A percentile compares a stretch with the other conserved stretches of the same genome.
Conservation (phyloP, 1,140 invertebrate species). For the Listronotus oregonensis region DNA sequence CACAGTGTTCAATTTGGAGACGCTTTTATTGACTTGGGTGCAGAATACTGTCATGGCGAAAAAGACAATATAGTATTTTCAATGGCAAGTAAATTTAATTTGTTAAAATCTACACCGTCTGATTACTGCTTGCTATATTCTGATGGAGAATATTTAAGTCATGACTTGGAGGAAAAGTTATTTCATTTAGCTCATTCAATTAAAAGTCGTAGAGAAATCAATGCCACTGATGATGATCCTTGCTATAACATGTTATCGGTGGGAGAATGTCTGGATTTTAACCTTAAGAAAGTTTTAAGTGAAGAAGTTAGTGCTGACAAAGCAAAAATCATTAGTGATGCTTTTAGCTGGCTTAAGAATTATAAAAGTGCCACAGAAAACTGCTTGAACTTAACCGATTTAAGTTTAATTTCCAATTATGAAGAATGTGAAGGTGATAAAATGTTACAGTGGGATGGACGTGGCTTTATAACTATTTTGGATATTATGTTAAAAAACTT, state of each 20-base stretch:
- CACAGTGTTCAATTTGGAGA: slow-evolving; percentile 64
- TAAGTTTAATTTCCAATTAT: slow-evolving; percentile 26
- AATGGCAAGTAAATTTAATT: slow-evolving; percentile 59
- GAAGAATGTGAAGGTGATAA: slow-evolving; percentile 32
- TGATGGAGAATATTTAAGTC: neutral
- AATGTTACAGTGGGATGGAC: slow-evolving; percentile 39
- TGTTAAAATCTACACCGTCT: slow-evolving; percentile 1
- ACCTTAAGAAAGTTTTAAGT: neutral
- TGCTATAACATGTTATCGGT: neutral
- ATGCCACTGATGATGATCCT: neutral
- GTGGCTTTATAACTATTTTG: slow-evolving; percentile 44
- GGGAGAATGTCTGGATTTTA: slow-evolving; percentile 6
- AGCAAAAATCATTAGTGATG: neutral
- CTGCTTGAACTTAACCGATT: slow-evolving; percentile 8
- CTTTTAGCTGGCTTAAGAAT: slow-evolving; percentile 5
- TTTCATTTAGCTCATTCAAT: slow-evolving; percentile 11
- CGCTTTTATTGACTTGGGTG: slow-evolving; percentile 76
- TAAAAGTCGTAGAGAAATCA: neutral
- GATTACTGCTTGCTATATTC: neutral
- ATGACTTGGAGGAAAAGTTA: neutral
- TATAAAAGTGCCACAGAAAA: slow-evolving; percentile 18
- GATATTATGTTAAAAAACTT: slow-evolving; percentile 43
- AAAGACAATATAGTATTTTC: slow-evolving; percentile 72
- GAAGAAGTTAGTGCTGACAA: neutral
- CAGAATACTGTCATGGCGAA: slow-evolving; percentile 85